Conservation (phyloP, 2,888 invertebrate species). For the Maniola hyperantus region DNA sequence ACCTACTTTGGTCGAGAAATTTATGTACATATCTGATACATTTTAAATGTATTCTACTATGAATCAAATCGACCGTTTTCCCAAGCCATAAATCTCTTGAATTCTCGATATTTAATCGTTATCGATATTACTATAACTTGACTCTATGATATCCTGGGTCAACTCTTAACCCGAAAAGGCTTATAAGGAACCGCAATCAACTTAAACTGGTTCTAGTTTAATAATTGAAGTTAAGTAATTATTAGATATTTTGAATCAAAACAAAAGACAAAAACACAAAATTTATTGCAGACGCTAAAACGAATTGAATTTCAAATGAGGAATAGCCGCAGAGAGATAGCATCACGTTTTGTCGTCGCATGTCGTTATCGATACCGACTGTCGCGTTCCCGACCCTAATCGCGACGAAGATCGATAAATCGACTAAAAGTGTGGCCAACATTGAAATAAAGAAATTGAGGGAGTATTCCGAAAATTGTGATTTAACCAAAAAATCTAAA, state of each 20-base stretch:
- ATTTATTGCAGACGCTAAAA: conserved; percentile 22
- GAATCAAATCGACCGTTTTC: conserved; percentile 9
- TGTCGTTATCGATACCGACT: conserved; percentile 72
- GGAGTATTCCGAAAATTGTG: background rate
- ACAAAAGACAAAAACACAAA: conserved; percentile 12
- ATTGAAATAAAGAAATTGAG: conserved; percentile 52
- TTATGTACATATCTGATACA: conserved; percentile 21
- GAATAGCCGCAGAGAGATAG: conserved; percentile 52
- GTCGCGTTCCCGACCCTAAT: conserved; percentile 74
- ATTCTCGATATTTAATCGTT: conserved; percentile 14
- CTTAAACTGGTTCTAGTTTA: background rate
- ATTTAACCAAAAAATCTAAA: too few relatives aligned
- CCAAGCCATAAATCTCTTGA: conserved; percentile 19
- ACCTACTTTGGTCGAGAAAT: conserved; percentile 7
- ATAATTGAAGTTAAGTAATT: background rate
- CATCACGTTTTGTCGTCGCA: conserved; percentile 74
- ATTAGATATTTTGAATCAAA: conserved; percentile 7
- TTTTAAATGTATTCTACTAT: conserved; percentile 17
- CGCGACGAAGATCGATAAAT: conserved; percentile 70
- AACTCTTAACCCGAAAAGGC: conserved; percentile 8
- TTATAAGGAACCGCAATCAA: conserved; percentile 10
- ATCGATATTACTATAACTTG: conserved; percentile 10
- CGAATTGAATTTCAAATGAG: conserved; percentile 40
- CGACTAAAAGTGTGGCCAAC: conserved; percentile 57
- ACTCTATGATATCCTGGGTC: background rate